Base-by-base conservation (phyloP, 2,113 vertebrate genomes). In the Chloroceryle aenea region DNA sequence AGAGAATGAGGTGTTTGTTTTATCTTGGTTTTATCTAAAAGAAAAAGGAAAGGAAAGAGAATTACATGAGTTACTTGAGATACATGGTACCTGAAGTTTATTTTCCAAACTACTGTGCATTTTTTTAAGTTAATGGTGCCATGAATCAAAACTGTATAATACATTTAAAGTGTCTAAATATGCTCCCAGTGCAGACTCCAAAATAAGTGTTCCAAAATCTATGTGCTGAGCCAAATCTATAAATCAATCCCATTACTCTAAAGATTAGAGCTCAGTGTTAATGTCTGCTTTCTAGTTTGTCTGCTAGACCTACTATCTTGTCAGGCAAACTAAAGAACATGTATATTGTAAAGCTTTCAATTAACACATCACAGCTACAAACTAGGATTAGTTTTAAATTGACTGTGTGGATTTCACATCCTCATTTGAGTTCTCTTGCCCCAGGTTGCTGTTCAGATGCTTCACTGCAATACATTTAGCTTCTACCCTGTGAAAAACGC, bases 361-460 rank as follows among this genome's bases (percentile, higher is more conserved):
- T 56, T 84, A 91, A 86, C 26, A 47, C 29, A 40, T 77, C 43
- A 45, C 47, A 81, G 79, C 48, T 40, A 90, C 14, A 64, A 75
- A 69, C 6, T 1, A 48, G 40, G 53, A 67, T 81, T 86, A 34
- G 25, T 85, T 92, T 86, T 29, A 58, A 88, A 96, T 53, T 0
- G 0, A 27, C 67, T 45, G 55, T 36, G 47, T 30, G 86, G 42
- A 77, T 77, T 85, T 84, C 75, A 58, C 55, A 43, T 52, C n/a
- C 42, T 9, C n/a, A 36, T 77, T 62, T 48, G 32, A 69, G 40
- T 77, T 68, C 53, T 91, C 67, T 74, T 74, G 45, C 52, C 86
- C 97, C 97, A 95, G 40, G 48, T 2, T 72, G 29, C 68, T 93
- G 84, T 90, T 91, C 69, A 94, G 85, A 82, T 73, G 62, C 73